Evolutionary conservation across 2,888 invertebrate species (phyloP), one percentile per base, ranked within the genome.

Genomic region (Venustoraphidia nigricollis): DNA sequence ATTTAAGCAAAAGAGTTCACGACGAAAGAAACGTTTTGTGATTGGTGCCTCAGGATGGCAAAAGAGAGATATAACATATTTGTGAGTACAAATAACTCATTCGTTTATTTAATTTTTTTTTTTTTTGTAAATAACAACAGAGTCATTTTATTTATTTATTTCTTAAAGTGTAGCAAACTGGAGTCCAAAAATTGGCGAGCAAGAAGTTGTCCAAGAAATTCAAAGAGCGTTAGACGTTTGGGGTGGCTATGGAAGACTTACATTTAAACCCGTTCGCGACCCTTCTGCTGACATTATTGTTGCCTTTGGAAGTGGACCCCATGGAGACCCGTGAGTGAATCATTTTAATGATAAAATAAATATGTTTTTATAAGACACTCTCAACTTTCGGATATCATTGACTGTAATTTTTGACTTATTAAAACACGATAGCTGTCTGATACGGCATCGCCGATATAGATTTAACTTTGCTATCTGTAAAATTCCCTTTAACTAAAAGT

Each of bases 281-380:
- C 72, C 72, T 1, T 66, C 72, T 9, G 84, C 86, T 0, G 86
- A 89, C 60, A 87, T 90, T 53, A 73, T 79, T 48, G 74, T 89
- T 14, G 73, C 76, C 2, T 90, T 89, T 67, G 81, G 76, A 2
- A 70, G 71, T 34, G 72, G 73, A 38, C 70, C 77, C 54, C 87
- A 87, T 56, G 83, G 82, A 1, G 86, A 87, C 58, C 72, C 72
- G 79, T 81, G 57, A 66, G 66, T 56, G 39, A 47, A 36, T 52
- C 27, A 27, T 27, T 27, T 27, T 27, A 17, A 17, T 17, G 17
- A 17, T 17, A 17, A 17, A 3, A 3, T 17, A 27, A 27, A 27
- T 27, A 27, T 27, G 3, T 27, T 27, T 27, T 27, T 6, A 27
- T 27, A 17, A 17, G 17, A 17, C 4, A 17, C 17, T 3, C 17